phyloP scores from a whole-genome alignment of 2,797 vertebrate species.

The Urosaurus nigricauda region DNA sequence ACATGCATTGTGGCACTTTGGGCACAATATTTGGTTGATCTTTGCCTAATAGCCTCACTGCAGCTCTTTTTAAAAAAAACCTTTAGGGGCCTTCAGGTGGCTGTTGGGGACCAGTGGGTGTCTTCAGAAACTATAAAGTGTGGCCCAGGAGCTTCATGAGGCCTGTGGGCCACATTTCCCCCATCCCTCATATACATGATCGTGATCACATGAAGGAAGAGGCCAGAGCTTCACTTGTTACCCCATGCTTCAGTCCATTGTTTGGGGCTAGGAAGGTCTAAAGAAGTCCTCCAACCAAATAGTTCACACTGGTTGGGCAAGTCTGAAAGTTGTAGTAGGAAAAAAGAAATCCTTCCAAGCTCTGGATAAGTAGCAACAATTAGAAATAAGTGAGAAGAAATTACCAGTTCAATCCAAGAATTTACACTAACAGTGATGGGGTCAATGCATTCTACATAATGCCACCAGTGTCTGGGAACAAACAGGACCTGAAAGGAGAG shows the following conservation, averaged over 20 bases:
- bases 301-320: too few relatives aligned
- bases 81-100: too few relatives aligned
- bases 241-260: neutral
- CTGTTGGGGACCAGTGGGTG: too few relatives aligned
- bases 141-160: too few relatives aligned
- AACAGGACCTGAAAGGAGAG: constrained; percentile 87
- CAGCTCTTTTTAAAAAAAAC: too few relatives aligned
- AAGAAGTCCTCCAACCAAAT: neutral
- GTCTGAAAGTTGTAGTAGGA: too few relatives aligned
- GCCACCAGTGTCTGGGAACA: constrained; percentile 98
- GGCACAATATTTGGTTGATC: too few relatives aligned
- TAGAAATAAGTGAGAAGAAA: neutral
- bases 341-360: too few relatives aligned
- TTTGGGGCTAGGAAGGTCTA: neutral
- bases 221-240: neutral
- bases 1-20: too few relatives aligned
- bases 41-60: too few relatives aligned
- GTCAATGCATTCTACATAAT: constrained; percentile 95
- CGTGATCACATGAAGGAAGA: neutral
- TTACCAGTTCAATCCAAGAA: constrained; percentile 97
- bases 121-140: too few relatives aligned
- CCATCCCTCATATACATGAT: neutral
- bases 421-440: constrained; percentile 95
- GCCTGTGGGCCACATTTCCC: too few relatives aligned
- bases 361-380: neutral